Evolutionary conservation across 1,140 invertebrate species (phyloP).

Genomic region (Heliothis subflexa): DNA sequence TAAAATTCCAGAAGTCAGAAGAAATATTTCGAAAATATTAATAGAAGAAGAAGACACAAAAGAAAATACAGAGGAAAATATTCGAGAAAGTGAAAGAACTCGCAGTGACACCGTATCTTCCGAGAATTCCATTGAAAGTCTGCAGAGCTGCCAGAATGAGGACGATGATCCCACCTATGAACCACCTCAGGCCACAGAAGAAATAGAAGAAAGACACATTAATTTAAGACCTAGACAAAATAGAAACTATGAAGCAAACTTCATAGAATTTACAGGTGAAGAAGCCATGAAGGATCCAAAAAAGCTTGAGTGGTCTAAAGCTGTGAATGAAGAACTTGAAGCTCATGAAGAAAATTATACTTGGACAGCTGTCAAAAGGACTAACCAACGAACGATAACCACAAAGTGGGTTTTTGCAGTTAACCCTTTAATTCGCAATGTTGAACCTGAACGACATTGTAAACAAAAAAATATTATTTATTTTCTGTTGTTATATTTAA

Average conservation of each 20-base stretch:
- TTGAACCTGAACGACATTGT: too few relatives aligned
- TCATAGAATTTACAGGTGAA: background rate
- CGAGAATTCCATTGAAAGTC: background rate
- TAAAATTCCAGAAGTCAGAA: background rate
- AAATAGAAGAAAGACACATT: background rate
- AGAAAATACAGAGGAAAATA: background rate
- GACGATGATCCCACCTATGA: background rate
- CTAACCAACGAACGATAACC: background rate
- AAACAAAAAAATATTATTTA: too few relatives aligned
- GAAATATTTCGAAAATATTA: background rate
- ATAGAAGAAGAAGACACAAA: background rate
- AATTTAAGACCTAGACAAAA: background rate
- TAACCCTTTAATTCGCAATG: too few relatives aligned
- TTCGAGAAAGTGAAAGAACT: background rate
- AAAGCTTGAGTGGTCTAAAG: background rate
- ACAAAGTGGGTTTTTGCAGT: background rate
- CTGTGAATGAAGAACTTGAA: background rate
- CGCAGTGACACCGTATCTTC: background rate
- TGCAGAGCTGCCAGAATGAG: background rate
- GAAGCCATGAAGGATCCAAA: background rate
- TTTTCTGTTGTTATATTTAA: too few relatives aligned
- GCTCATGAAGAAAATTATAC: background rate
- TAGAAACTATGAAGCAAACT: background rate
- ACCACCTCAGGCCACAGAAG: background rate
- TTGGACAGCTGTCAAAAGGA: background rate